phyloP scores from a whole-genome alignment of 2,797 vertebrate species.

The Craterocephalus amniculus region DNA sequence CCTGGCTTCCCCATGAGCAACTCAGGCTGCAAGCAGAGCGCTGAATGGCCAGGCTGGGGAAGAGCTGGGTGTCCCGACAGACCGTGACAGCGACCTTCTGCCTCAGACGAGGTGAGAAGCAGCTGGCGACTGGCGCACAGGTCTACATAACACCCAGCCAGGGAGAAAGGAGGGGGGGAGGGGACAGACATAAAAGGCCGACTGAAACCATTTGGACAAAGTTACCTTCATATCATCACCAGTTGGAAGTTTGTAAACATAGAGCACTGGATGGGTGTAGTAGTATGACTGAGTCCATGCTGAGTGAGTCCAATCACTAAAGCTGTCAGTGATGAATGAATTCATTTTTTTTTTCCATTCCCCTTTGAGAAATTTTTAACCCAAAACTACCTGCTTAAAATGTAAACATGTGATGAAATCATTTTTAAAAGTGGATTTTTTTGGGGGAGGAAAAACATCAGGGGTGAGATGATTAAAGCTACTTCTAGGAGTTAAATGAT shows the following conservation, averaged over 20 bases:
- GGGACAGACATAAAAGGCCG: slow-evolving; percentile 76
- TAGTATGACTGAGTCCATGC: slow-evolving; percentile 29
- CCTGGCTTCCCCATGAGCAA: slow-evolving; percentile 84
- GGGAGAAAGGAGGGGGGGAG: slow-evolving; percentile 63
- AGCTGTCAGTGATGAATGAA: slow-evolving; percentile 38
- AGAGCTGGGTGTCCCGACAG: slow-evolving; percentile 82
- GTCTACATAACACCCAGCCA: slow-evolving; percentile 78
- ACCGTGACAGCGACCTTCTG: slow-evolving; percentile 83
- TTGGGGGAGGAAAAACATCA: neutral
- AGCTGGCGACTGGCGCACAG: slow-evolving; percentile 85
- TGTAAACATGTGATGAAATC: neutral
- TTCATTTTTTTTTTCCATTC: slow-evolving; percentile 43
- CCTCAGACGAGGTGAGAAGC: slow-evolving; percentile 84
- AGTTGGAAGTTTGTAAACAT: slow-evolving; percentile 36
- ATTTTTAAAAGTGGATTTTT: neutral
- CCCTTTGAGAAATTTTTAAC: slow-evolving; percentile 48
- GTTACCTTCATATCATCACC: slow-evolving; percentile 69
- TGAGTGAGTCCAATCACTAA: slow-evolving; percentile 28
- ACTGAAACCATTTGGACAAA: slow-evolving; percentile 76
- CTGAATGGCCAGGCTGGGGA: slow-evolving; percentile 80
- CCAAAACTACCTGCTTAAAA: neutral
- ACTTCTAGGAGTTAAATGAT: neutral
- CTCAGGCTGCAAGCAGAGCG: slow-evolving; percentile 82
- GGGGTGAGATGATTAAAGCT: neutral
- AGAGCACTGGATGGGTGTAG: slow-evolving; percentile 26